Percentiles rank a stretch among this genome's conserved stretches.
These are phyloP conservation scores for Apus apus DNA, from an alignment of 2,113 vertebrate species.

Conservation along the genomic window DNA sequence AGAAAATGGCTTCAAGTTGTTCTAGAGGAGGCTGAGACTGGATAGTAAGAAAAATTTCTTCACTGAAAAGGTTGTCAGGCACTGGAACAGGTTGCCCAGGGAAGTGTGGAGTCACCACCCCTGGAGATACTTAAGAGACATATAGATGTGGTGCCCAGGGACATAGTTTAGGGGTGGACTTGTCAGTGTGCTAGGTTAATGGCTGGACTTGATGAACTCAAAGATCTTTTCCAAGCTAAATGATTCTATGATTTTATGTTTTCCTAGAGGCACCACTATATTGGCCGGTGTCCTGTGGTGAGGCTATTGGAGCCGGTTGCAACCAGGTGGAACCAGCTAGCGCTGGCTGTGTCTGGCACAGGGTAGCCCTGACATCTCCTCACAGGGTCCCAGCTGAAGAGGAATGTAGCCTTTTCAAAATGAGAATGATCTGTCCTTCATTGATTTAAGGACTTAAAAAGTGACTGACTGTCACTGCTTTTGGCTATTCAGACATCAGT, in stretches of 20 bases:
- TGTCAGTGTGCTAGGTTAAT: background rate
- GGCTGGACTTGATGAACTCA: background rate
- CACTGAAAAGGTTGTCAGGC: background rate
- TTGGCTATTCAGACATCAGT: background rate
- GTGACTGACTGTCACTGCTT: fast-evolving
- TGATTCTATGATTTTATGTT: background rate
- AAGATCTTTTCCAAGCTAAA: background rate
- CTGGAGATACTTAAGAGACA: background rate
- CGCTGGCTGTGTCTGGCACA: background rate
- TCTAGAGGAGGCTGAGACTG: background rate
- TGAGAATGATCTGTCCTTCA: background rate
- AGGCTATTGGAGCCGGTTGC: fast-evolving
- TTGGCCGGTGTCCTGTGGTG: background rate
- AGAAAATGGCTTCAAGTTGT: background rate
- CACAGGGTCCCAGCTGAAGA: background rate
- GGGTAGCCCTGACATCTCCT: background rate
- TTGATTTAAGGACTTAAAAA: background rate
- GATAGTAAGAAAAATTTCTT: background rate
- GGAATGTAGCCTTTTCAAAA: background rate
- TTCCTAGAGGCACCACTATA: background rate
- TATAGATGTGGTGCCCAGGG: background rate
- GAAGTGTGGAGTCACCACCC: background rate
- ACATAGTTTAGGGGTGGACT: background rate
- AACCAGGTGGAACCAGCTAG: background rate
- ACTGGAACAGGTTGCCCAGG: background rate